Conservation (phyloP, 2,797 vertebrate genomes). For the Platyrinchus mystaceus region DNA sequence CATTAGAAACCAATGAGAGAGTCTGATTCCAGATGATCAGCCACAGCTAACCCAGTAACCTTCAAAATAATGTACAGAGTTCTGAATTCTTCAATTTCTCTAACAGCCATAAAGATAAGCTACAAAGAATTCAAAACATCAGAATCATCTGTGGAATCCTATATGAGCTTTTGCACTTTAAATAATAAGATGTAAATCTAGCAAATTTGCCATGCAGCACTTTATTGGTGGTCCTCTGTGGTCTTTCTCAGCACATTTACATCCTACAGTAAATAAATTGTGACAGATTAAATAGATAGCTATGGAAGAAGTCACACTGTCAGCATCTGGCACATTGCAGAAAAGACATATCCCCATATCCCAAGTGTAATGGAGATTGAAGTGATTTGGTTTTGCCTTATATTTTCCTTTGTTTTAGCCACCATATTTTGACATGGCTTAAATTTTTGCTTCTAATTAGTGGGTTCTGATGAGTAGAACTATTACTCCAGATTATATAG, state of each 20-base stretch:
- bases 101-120: not conserved
- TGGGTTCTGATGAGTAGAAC: not conserved
- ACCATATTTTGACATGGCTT: not conserved
- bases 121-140: not conserved
- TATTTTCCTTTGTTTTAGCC: not conserved
- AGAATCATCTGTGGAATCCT: not conserved
- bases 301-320: not conserved
- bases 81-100: not conserved
- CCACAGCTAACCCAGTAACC: not conserved
- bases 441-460: not conserved
- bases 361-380: not conserved
- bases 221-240: not conserved
- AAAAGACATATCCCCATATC: not conserved
- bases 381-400: not conserved
- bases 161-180: not conserved
- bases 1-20: not conserved
- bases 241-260: not conserved
- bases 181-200: not conserved
- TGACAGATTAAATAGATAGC: not conserved
- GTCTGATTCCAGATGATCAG: not conserved
- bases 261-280: not conserved
- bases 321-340: not conserved
- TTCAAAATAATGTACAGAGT: not conserved
- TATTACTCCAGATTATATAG: not conserved
- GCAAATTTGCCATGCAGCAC: not conserved